Conservation (phyloP, 2,797 vertebrate species). For the Typhlichthys subterraneus region DNA sequence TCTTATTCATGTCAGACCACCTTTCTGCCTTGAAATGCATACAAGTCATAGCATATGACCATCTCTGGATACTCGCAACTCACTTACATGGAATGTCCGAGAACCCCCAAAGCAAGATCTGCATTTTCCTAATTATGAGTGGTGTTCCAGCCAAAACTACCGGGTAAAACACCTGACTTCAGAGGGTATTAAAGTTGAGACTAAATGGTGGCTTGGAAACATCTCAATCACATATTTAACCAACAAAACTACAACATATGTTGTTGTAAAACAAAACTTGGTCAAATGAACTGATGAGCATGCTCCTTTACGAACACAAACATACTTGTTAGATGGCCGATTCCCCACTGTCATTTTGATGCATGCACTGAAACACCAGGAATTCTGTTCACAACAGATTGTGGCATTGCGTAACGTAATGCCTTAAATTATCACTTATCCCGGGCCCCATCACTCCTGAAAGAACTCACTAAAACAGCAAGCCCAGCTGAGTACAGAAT, state of each 20-base stretch:
- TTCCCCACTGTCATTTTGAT: slow-evolving; percentile 20
- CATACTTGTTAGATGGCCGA: slow-evolving; percentile 39
- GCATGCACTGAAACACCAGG: slow-evolving; percentile 30
- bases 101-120: slow-evolving; percentile 44
- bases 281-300: slow-evolving; percentile 20
- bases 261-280: slow-evolving; percentile 30
- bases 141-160: slow-evolving; percentile 19
- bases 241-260: slow-evolving; percentile 33
- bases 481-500: slow-evolving; percentile 31
- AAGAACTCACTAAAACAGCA: slow-evolving; percentile 19
- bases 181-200: slow-evolving; percentile 26
- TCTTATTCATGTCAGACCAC: slow-evolving; percentile 57
- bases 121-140: slow-evolving; percentile 28
- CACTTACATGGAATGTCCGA: slow-evolving; percentile 60
- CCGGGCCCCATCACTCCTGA: slow-evolving; percentile 23
- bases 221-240: slow-evolving; percentile 22
- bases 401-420: slow-evolving; percentile 3
- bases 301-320: slow-evolving; percentile 2
- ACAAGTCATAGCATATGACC: slow-evolving; percentile 47
- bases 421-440: slow-evolving; percentile 20
- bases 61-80: slow-evolving; percentile 42
- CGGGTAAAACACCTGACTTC: slow-evolving; percentile 10
- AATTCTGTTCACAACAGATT: slow-evolving; percentile 20
- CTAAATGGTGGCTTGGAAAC: slow-evolving; percentile 19
- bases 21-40: slow-evolving; percentile 65